Conservation (phyloP, 2,888 invertebrate genomes). For the Branchinecta sandiegonensis region DNA sequence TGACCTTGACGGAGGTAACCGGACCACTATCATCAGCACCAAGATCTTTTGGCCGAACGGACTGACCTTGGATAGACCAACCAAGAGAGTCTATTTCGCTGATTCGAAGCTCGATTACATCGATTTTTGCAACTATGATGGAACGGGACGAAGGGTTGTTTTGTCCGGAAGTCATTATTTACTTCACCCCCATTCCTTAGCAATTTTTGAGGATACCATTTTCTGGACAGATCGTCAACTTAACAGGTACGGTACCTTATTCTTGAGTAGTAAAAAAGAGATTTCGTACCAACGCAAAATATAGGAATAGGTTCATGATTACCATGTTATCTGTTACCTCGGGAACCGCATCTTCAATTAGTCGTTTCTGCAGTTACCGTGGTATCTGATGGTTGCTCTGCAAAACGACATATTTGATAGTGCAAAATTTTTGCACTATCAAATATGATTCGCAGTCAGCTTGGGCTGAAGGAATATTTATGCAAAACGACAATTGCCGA, state of each 20-base stretch:
- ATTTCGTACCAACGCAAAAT: too few relatives aligned
- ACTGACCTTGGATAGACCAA: slow-evolving; percentile 85
- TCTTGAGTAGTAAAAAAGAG: neutral
- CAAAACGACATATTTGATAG: too few relatives aligned
- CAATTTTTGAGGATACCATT: slow-evolving; percentile 85
- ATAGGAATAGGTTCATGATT: too few relatives aligned
- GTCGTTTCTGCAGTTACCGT: too few relatives aligned
- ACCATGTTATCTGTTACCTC: too few relatives aligned
- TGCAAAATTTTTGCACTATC: too few relatives aligned
- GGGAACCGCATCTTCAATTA: too few relatives aligned
- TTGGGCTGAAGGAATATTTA: too few relatives aligned
- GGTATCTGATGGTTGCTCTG: too few relatives aligned
- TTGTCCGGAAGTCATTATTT: slow-evolving; percentile 77
- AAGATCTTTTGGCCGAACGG: slow-evolving; percentile 99
- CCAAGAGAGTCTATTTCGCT: slow-evolving; percentile 84
- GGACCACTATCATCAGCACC: slow-evolving; percentile 69
- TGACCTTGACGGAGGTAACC: slow-evolving; percentile 84
- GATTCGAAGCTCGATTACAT: slow-evolving; percentile 95
- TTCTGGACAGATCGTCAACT: slow-evolving; percentile 94
- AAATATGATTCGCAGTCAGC: too few relatives aligned
- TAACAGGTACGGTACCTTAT: slow-evolving; percentile 50
- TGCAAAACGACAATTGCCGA: too few relatives aligned
- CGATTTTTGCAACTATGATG: slow-evolving; percentile 94
- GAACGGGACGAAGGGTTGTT: slow-evolving; percentile 73
- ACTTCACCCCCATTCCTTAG: slow-evolving; percentile 84